These are phyloP conservation scores for Mactra quadrangularis DNA, from an alignment of 1,140 invertebrate species.

Conservation along the genomic window DNA sequence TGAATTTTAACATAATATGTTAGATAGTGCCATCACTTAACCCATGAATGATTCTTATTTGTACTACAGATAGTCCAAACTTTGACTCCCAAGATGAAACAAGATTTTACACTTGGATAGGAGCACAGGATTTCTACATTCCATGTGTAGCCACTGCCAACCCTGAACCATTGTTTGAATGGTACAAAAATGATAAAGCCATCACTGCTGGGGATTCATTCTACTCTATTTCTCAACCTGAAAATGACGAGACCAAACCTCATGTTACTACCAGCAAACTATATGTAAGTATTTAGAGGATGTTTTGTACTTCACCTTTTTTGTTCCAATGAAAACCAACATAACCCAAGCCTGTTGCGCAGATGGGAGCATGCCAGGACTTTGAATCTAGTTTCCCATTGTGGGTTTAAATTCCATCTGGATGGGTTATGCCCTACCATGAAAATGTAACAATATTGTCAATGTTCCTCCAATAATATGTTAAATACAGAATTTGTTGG, in stretches of 20 bases:
- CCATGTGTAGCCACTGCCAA: constrained; percentile 16
- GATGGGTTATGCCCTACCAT: no score
- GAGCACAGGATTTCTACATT: neutral
- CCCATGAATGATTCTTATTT: no score
- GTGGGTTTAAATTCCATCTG: no score
- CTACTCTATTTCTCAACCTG: neutral
- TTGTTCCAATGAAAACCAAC: no score
- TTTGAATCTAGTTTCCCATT: no score
- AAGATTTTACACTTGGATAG: constrained; percentile 42
- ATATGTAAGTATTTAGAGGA: neutral
- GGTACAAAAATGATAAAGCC: constrained; percentile 38
- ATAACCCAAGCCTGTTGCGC: no score
- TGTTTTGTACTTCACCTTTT: neutral
- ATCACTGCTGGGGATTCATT: neutral
- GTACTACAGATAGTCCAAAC: constrained; percentile 29
- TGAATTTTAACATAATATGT: no score
- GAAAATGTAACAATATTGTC: no score
- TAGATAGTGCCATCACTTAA: no score
- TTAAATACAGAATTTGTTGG: no score
- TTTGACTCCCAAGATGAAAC: constrained; percentile 26
- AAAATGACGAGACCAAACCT: neutral
- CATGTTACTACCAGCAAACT: constrained; percentile 17
- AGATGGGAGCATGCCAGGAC: no score
- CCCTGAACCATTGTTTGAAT: constrained; percentile 21
- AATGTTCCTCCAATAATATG: no score